Evolutionary conservation across 2,113 vertebrate genomes (phyloP).

Genomic region (Rattus norvegicus): DNA sequence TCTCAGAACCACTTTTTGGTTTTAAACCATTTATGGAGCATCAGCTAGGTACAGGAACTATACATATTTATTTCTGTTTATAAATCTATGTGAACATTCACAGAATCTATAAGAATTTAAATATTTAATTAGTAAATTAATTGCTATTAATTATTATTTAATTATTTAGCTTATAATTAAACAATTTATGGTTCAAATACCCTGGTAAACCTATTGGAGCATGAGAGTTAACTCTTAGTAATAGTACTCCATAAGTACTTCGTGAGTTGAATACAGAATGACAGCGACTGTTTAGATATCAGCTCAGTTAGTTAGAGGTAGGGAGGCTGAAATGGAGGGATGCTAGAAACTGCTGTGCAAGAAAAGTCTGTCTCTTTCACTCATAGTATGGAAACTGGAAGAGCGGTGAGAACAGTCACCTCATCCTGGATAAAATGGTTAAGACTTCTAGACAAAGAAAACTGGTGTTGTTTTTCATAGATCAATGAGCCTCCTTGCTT

Average conservation of each 20-base stretch:
- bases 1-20: constrained; percentile 5
- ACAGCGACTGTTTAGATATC: background rate
- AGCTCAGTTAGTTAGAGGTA: background rate
- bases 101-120: background rate
- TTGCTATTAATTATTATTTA: too few species aligned
- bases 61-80: constrained; percentile 40
- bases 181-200: background rate
- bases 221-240: constrained; percentile 6
- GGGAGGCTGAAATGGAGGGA: constrained; percentile 16
- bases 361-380: constrained; percentile 23
- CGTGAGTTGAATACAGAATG: constrained; percentile 1
- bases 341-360: background rate
- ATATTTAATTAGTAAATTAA: too few species aligned
- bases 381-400: background rate
- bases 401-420: background rate
- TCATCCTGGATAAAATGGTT: background rate
- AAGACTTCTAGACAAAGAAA: constrained; percentile 25
- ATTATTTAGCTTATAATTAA: background rate
- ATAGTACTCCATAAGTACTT: background rate
- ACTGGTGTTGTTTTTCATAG: constrained; percentile 23
- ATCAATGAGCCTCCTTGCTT: background rate
- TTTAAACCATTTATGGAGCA: constrained; percentile 41
- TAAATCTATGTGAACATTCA: constrained; percentile 4
- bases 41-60: background rate
- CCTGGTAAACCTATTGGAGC: background rate